Percentiles rank a stretch among this genome's conserved stretches.
These are phyloP conservation scores for Heteractis magnifica DNA, from an alignment of 92 coral and sea anemone species.

Conservation along the genomic window DNA sequence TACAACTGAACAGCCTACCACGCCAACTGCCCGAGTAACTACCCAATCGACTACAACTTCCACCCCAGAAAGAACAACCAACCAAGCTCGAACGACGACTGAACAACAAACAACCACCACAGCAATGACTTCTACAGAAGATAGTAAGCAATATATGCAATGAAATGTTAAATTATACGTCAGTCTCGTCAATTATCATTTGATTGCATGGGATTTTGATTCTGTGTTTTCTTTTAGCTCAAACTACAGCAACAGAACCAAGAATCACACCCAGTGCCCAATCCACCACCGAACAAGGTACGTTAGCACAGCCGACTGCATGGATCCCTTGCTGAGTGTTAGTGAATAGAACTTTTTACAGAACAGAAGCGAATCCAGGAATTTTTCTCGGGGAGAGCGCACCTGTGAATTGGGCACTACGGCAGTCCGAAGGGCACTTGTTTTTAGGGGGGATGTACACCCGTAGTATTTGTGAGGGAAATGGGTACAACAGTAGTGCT, in stretches of 20 bases:
- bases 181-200: too few species aligned
- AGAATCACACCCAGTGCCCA: not conserved
- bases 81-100: not conserved
- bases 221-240: not conserved
- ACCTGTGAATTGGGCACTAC: too few species aligned
- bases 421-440: too few species aligned
- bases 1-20: not conserved
- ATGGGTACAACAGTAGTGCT: too few species aligned
- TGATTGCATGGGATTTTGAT: not conserved
- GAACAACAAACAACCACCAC: not conserved
- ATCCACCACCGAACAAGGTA: slow-evolving; percentile 3
- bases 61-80: not conserved
- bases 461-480: too few species aligned
- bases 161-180: too few species aligned
- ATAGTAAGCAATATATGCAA: not conserved
- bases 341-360: too few species aligned
- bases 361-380: too few species aligned
- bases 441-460: too few species aligned
- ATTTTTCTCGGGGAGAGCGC: too few species aligned
- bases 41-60: not conserved
- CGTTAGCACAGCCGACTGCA: not conserved
- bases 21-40: not conserved
- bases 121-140: not conserved
- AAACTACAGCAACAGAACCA: not conserved
- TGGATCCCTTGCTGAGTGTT: too few species aligned